Base-by-base conservation (phyloP, 2,888 invertebrate species). In the Ectobius pallidus region DNA sequence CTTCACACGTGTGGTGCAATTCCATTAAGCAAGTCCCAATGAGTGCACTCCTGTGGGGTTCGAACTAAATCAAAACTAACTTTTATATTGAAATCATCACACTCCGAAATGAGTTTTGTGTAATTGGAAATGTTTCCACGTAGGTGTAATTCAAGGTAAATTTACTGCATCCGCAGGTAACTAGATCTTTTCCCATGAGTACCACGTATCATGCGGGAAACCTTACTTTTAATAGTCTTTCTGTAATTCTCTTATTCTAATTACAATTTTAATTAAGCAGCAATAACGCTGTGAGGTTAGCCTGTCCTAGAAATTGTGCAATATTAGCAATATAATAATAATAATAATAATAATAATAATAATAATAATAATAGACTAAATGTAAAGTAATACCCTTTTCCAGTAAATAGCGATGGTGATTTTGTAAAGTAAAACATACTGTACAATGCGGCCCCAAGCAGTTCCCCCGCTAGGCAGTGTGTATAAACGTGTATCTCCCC, bases 1-100 rank as follows among this genome's bases (percentile, higher is more conserved):
- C 20, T 25, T 55, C 55, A 52, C 55, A 55, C 55, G 25, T 55
- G 55, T 4, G 58, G 58, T 58, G 58, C 58, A 58, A 58, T 58
- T 58, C 58, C 58, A 58, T 58, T 32, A 58, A 58, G n/a, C 58
- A 14, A 30, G 58, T 58, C 58, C 32, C 58, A 58, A 58, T 25
- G n/a, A 32, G n/a, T 11, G 22, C 58, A 27, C n/a, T 30, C 58
- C 30, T 58, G 58, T 58, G 58, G 58, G 32, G 55, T 55, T 27
- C 7, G 27, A 3, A 58, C 58, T 58, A 58, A 58, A 58, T 58
- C 58, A 58, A 58, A 58, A 58, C 30, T 58, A 16, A 58, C 58
- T 58, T 58, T 58, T 30, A 30, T 58, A 58, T 58, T 58, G 58
- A 58, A 58, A 7, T 58, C 58, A 30, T 58, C n/a, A 58, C 58